Conservation (phyloP, 2,888 invertebrate species). For the Frankliniella intonsa region DNA sequence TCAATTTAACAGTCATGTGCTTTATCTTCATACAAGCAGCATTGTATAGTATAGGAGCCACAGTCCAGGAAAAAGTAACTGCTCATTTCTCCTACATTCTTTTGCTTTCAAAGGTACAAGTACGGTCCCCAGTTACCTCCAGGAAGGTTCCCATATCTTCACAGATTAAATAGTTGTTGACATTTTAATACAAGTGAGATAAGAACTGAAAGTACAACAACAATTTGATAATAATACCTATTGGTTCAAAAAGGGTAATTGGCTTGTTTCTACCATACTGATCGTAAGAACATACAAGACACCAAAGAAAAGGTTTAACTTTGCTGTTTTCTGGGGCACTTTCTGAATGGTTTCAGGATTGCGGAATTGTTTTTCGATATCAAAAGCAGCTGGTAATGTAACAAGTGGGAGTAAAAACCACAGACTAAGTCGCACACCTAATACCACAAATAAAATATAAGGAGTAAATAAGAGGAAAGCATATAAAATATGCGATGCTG, state of each 20-base stretch:
- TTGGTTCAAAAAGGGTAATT: conserved; percentile 40
- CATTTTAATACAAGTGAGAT: neutral
- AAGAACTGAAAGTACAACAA: neutral
- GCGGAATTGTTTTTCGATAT: conserved; percentile 83
- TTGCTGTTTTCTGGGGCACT: conserved; percentile 84
- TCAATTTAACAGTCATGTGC: neutral
- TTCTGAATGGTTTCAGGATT: conserved; percentile 69
- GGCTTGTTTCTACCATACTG: conserved; percentile 48
- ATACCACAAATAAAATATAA: conserved; percentile 82
- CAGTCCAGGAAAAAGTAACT: neutral
- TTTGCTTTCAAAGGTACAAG: neutral
- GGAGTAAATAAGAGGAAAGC: conserved; percentile 85
- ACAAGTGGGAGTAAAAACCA: conserved; percentile 87
- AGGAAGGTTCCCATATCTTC: neutral
- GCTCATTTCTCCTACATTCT: neutral
- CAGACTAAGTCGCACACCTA: conserved; percentile 74
- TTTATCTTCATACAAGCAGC: neutral
- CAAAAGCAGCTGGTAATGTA: conserved; percentile 83
- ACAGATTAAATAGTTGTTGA: neutral
- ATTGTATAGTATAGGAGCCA: neutral
- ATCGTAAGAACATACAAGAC: conserved; percentile 83
- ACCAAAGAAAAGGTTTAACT: conserved; percentile 85
- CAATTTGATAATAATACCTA: conserved; percentile 30
- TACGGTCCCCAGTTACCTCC: neutral
- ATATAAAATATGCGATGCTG: conserved; percentile 85